phyloP scores from a whole-genome alignment of 2,888 invertebrate genomes.

The Agrochola circellaris region DNA sequence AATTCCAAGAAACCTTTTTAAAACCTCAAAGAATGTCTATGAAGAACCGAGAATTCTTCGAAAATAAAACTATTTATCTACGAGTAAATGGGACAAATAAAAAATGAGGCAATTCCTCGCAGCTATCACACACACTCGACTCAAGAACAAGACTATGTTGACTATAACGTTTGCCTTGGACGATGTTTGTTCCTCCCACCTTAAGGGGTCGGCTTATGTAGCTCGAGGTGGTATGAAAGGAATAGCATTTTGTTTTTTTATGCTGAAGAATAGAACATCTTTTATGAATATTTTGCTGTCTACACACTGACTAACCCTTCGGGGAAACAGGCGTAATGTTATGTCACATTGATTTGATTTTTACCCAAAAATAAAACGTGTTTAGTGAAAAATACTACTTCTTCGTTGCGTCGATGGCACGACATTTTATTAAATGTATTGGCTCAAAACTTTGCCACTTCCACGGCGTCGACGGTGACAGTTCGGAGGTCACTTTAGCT shows the following conservation, averaged over 20 bases:
- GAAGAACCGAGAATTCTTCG: neutral
- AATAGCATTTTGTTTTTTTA: neutral
- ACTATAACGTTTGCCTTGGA: slow-evolving; percentile 23
- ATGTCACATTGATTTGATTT: no score
- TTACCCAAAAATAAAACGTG: no score
- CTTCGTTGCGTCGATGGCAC: no score
- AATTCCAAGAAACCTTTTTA: slow-evolving; percentile 2
- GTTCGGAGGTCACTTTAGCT: no score
- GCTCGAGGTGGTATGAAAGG: neutral
- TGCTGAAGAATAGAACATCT: neutral
- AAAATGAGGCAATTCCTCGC: slow-evolving; percentile 10
- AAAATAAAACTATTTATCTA: neutral
- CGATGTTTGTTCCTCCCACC: slow-evolving; percentile 43
- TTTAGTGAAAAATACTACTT: no score
- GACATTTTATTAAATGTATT: no score
- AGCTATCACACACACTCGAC: slow-evolving; percentile 47
- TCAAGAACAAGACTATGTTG: slow-evolving; percentile 14
- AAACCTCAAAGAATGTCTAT: neutral
- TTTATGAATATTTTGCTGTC: neutral
- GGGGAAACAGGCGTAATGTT: no score
- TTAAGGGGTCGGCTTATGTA: slow-evolving; percentile 2
- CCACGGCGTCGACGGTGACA: no score
- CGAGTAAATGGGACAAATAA: slow-evolving; percentile 3
- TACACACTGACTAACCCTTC: no score
- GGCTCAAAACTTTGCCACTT: no score